phyloP scores from a whole-genome alignment of 2,888 invertebrate genomes.

The Bruchidius siliquastri region DNA sequence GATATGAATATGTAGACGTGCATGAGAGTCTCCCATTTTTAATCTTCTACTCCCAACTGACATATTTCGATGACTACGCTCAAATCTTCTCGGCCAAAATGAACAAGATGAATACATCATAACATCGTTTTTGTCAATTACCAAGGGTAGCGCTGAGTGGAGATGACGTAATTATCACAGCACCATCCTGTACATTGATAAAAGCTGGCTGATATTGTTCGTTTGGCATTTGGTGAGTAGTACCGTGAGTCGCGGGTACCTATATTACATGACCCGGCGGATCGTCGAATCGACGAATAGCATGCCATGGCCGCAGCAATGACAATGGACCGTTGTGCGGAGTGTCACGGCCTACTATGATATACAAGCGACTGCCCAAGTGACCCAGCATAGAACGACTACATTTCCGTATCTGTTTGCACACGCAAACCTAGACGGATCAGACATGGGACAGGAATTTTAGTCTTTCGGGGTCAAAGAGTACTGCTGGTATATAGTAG shows the following conservation, averaged over 20 bases:
- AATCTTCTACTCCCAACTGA: too few relatives aligned
- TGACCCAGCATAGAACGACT: neutral
- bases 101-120: too few relatives aligned
- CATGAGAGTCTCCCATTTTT: too few relatives aligned
- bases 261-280: neutral
- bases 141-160: too few relatives aligned
- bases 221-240: neutral
- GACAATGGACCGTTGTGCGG: neutral
- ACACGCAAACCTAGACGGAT: neutral
- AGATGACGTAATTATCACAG: neutral
- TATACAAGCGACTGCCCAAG: neutral
- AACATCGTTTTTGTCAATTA: too few relatives aligned
- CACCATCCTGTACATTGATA: neutral
- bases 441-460: neutral
- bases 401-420: neutral
- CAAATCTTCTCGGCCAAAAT: too few relatives aligned
- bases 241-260: neutral
- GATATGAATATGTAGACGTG: too few relatives aligned
- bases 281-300: neutral
- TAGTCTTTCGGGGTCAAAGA: neutral
- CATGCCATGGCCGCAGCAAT: neutral
- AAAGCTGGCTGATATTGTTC: neutral
- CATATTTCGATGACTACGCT: too few relatives aligned
- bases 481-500: neutral
- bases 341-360: neutral